Percentiles rank a stretch among this genome's conserved stretches.
These are phyloP conservation scores for Musca vetustissima DNA, from an alignment of 1,140 invertebrate genomes.

Conservation along the genomic window DNA sequence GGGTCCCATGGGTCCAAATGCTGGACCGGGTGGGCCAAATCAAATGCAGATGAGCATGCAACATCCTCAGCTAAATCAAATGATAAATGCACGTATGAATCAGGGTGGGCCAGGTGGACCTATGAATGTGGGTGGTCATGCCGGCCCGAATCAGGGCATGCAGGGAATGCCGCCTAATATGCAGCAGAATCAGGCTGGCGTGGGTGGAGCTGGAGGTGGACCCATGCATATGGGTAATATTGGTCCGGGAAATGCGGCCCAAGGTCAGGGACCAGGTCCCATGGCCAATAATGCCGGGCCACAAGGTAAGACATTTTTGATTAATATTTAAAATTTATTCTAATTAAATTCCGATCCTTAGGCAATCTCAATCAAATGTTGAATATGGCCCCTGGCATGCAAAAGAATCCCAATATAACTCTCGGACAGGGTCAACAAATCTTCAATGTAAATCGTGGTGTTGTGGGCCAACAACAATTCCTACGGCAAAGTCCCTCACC, in stretches of 20 bases:
- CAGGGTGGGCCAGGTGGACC: conserved; percentile 36
- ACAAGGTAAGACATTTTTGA: too few relatives aligned
- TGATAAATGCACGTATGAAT: conserved; percentile 45
- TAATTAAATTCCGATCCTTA: too few relatives aligned
- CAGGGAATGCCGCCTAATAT: conserved; percentile 49
- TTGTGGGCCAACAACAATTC: conserved; percentile 54
- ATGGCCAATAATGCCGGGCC: conserved; percentile 45
- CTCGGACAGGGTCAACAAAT: conserved; percentile 45
- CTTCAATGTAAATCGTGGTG: conserved; percentile 54
- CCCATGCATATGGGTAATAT: conserved; percentile 39
- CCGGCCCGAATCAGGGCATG: conserved; percentile 39
- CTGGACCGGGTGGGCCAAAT: conserved; percentile 31
- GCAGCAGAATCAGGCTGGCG: conserved; percentile 34
- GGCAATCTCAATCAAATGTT: conserved; percentile 43
- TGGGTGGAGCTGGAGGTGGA: conserved; percentile 15
- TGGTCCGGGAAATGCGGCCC: conserved; percentile 28
- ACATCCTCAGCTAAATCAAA: conserved; percentile 45
- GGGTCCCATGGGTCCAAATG: conserved; percentile 49
- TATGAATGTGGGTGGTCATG: conserved; percentile 35
- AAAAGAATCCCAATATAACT: conserved; percentile 35
- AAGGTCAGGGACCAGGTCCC: conserved; percentile 40
- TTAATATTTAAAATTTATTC: too few relatives aligned
- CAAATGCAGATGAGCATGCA: conserved; percentile 44
- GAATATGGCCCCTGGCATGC: conserved; percentile 44
- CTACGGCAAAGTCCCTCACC: conserved; percentile 59